Percentiles rank a stretch among this genome's conserved stretches.
Conservation (phyloP, 2,113 vertebrate species). For the Megaceryle maxima region DNA sequence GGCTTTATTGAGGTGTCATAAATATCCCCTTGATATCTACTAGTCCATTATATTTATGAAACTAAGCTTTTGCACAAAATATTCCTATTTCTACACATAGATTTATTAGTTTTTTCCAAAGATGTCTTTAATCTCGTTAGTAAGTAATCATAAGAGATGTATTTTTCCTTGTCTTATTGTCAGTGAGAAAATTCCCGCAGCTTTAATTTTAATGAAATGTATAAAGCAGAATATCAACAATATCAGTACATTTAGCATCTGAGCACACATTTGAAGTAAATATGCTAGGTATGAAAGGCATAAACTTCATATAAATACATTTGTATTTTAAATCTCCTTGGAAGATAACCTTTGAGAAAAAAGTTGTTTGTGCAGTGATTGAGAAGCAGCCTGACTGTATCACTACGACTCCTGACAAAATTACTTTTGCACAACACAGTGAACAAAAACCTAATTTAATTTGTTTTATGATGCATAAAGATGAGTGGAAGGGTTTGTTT, state of each 20-base stretch:
- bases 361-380: slow-evolving; percentile 17
- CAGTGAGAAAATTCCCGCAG: not conserved
- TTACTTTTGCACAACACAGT: slow-evolving; percentile 38
- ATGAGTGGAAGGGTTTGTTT: slow-evolving; percentile 37
- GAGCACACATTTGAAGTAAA: not conserved
- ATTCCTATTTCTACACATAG: not conserved
- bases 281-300: not conserved
- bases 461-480: slow-evolving; percentile 58
- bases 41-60: not conserved
- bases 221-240: not conserved
- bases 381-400: slow-evolving; percentile 31
- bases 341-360: slow-evolving; percentile 14
- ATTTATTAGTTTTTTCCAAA: not conserved
- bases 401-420: slow-evolving; percentile 21
- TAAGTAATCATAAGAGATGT: not conserved
- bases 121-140: not conserved
- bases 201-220: slow-evolving; percentile 8
- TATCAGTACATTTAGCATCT: not conserved
- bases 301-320: not conserved
- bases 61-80: not conserved
- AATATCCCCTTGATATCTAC: not conserved
- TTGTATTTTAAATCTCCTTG: slow-evolving; percentile 37
- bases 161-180: not conserved
- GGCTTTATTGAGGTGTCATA: not conserved
- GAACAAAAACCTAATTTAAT: slow-evolving; percentile 51